phyloP scores from a whole-genome alignment of 2,113 vertebrate genomes.

The Rhabdomys dilectus region DNA sequence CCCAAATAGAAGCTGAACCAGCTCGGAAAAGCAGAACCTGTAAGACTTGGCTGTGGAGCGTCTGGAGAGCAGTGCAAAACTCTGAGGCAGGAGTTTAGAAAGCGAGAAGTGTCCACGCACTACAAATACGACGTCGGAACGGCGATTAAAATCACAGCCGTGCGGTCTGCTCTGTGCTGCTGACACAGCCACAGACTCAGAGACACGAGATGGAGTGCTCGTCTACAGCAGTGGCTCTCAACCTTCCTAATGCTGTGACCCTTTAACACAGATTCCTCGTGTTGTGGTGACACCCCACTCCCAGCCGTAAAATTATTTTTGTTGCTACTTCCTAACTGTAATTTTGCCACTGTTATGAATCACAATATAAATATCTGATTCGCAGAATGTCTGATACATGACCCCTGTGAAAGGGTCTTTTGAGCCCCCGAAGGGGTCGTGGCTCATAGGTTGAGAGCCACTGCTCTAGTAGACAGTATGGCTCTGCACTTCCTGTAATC shows the following conservation, averaged over 20 bases:
- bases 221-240: not conserved
- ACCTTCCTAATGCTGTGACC: not conserved
- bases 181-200: not conserved
- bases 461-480: not conserved
- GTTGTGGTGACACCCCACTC: not conserved
- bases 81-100: not conserved
- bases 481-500: no score
- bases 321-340: not conserved
- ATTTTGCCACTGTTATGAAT: not conserved
- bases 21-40: not conserved
- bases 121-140: not conserved
- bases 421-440: not conserved
- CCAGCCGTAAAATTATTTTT: not conserved
- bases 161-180: not conserved
- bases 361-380: not conserved
- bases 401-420: not conserved
- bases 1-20: not conserved
- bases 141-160: not conserved
- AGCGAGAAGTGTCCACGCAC: not conserved
- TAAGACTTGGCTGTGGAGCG: not conserved
- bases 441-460: not conserved
- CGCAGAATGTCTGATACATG: not conserved
- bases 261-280: not conserved
- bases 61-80: rapidly evolving
- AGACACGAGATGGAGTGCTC: not conserved